Base-by-base conservation (phyloP, 2,797 vertebrate genomes). In the Esox masquinongy region DNA sequence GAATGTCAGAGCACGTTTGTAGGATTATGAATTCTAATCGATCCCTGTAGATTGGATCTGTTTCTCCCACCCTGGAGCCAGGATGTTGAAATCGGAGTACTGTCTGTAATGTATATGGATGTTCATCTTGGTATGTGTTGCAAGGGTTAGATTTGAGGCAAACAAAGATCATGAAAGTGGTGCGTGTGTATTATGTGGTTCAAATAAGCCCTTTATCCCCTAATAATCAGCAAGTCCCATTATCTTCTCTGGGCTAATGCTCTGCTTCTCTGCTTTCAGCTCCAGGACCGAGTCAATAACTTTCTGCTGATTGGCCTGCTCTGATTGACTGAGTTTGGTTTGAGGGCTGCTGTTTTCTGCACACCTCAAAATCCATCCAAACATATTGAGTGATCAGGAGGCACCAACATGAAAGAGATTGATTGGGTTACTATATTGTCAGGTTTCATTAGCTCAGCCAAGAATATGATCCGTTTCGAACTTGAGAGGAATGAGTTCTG, bases 311-410 rank as follows among this genome's bases (percentile, higher is more conserved):
- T 88, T 86, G 84, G 80, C 81, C 79, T 77, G 61, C 74, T 77
- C 78, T 87, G 84, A 86, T 88, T 88, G 81, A 79, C 80, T 22
- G 34, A 79, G 81, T 87, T 88, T 85, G 83, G 74, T 75, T 88
- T 5, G 49, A 77, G 84, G 78, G 56, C 31, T 79, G 72, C 53
- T 73, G 78, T 86, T 88, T 86, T 81, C 84, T 71, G 72, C 76
- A 79, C 70, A 80, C 75, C 22, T 61, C 83, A 83, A 79, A 79
- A 83, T 81, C 80, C 80, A 78, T 79, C 82, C 56, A 77, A 81
- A 82, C 78, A 74, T 75, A 26, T 77, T 15, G 77, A 86, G 82
- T 82, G 83, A 88, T 88, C 88, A 90, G 85, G 70, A 3, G 29
- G 72, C 67, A 80, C 77, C 84, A 88, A 90, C 83, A 88, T 78